Percentiles rank a stretch among this genome's conserved stretches.
phyloP scores from a whole-genome alignment of 2,113 vertebrate species.

The Genyomyrus donnyi region DNA sequence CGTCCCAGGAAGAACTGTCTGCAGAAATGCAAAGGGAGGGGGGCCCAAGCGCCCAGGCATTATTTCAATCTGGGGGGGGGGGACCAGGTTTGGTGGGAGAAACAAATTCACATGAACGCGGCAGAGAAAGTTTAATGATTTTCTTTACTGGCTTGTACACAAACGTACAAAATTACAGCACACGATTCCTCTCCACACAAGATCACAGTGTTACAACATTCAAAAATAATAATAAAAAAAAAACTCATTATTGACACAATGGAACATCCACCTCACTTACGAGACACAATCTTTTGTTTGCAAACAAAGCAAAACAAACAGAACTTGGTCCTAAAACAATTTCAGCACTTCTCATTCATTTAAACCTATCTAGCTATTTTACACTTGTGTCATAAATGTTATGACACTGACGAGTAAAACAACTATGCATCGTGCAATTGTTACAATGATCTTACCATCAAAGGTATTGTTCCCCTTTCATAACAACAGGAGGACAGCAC shows the following conservation, averaged over 20 bases:
- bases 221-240: slow-evolving; percentile 42
- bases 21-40: slow-evolving; percentile 26
- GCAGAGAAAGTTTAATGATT: slow-evolving; percentile 68
- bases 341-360: slow-evolving; percentile 50
- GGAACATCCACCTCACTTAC: slow-evolving; percentile 65
- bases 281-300: slow-evolving; percentile 70
- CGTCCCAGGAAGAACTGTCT: slow-evolving; percentile 52
- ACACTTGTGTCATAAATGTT: slow-evolving; percentile 92
- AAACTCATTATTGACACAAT: slow-evolving; percentile 46
- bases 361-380: slow-evolving; percentile 71
- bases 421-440: slow-evolving; percentile 70
- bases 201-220: slow-evolving; percentile 76
- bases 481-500: slow-evolving; percentile 60
- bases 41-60: slow-evolving; percentile 34
- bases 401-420: slow-evolving; percentile 77
- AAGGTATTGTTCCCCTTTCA: slow-evolving; percentile 69
- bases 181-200: slow-evolving; percentile 63
- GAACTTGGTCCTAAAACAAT: slow-evolving; percentile 69
- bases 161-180: slow-evolving; percentile 75
- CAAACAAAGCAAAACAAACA: slow-evolving; percentile 69
- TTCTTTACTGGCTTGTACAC: slow-evolving; percentile 75
- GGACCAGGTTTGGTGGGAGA: slow-evolving; percentile 41
- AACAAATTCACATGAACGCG: slow-evolving; percentile 54
- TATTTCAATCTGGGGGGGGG: slow-evolving; percentile 21
- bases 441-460: slow-evolving; percentile 70